Base-by-base conservation (phyloP, 2,888 invertebrate genomes). In the Hololepta plana region DNA sequence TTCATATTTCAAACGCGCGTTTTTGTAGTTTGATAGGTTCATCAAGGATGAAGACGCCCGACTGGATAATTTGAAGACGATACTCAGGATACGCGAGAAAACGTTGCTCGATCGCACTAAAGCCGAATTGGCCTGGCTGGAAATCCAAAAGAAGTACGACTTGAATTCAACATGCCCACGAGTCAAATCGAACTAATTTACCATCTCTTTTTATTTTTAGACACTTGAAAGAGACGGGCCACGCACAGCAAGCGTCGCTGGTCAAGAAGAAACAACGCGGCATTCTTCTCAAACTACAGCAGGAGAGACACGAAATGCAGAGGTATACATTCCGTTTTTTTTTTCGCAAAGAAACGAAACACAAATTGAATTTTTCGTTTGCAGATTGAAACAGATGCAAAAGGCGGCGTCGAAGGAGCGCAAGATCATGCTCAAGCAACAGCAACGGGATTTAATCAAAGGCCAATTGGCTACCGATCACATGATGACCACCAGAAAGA, bases 251-350 rank as follows among this genome's bases (percentile, higher is more conserved):
- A 38, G 62, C 65, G 30, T 62, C 66, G 1, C 47, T 64, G 2
- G 60, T 75, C 13, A 69, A 67, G 38, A 73, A 74, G 45, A 71
- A 70, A 35, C 73, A 76, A 45, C 52, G 74, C 31, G 72, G 67
- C 1, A 53, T 76, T 29, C 47, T 75, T 29, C 45, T 72, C 30
- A 67, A 67, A 44, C 57, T 72, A 33, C 66, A 73, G 39, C 67
- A 71, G 40, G 72, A 75, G 43, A 61, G 68, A 39, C 67, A 69
- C 34, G 72, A 74, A 47, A 70, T 76, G 49, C 62, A 66, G 47
- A 62, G 64, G 66, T 64, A 42, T 43, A 12, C 17, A n/a, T 4
- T 14, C 3, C 7, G 8, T 8, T 16, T 12, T 25, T 10, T 28
- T 20, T 15, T 15, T 14, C 6, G 17, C 19, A 17, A 23, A 20